Percentiles rank a stretch among this genome's conserved stretches.
phyloP scores from a whole-genome alignment of 2,797 vertebrate species.

The Remorina albescens region DNA sequence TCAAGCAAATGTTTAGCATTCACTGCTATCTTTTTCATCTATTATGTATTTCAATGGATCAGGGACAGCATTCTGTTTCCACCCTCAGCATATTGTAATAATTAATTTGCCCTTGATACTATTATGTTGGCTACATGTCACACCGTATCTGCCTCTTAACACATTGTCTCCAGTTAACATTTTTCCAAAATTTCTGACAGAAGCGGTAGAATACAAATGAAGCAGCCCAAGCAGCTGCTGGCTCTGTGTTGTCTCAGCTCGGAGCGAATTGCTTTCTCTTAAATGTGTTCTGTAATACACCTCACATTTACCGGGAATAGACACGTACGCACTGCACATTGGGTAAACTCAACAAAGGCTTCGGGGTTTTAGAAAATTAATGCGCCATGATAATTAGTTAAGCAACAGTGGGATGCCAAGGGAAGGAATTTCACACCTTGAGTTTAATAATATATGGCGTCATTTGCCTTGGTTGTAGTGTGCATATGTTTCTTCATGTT shows the following conservation, averaged over 20 bases:
- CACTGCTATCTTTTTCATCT: conserved; percentile 45
- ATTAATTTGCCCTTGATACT: conserved; percentile 71
- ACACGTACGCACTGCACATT: conserved; percentile 60
- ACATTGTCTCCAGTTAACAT: conserved; percentile 79
- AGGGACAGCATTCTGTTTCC: conserved; percentile 63
- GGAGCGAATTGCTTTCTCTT: conserved; percentile 57
- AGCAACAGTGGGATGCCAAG: conserved; percentile 73
- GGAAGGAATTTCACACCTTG: conserved; percentile 81
- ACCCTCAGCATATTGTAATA: conserved; percentile 65
- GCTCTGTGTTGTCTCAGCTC: conserved; percentile 54
- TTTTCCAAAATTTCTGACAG: conserved; percentile 80
- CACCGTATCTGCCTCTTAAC: conserved; percentile 76
- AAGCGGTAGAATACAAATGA: conserved; percentile 82
- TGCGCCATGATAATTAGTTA: conserved; percentile 84
- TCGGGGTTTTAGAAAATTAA: conserved; percentile 78
- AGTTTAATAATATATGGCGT: conserved; percentile 78
- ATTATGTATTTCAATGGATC: conserved; percentile 64
- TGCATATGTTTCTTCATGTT: conserved; percentile 69
- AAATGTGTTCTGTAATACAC: conserved; percentile 75
- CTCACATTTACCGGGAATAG: conserved; percentile 65
- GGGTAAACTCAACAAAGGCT: conserved; percentile 78
- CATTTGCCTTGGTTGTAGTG: conserved; percentile 70
- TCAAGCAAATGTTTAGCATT: conserved; percentile 59
- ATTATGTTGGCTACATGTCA: conserved; percentile 77
- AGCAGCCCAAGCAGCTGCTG: conserved; percentile 68